Evolutionary conservation across 1,140 invertebrate genomes (phyloP).

Genomic region (Eurosta solidaginis): DNA sequence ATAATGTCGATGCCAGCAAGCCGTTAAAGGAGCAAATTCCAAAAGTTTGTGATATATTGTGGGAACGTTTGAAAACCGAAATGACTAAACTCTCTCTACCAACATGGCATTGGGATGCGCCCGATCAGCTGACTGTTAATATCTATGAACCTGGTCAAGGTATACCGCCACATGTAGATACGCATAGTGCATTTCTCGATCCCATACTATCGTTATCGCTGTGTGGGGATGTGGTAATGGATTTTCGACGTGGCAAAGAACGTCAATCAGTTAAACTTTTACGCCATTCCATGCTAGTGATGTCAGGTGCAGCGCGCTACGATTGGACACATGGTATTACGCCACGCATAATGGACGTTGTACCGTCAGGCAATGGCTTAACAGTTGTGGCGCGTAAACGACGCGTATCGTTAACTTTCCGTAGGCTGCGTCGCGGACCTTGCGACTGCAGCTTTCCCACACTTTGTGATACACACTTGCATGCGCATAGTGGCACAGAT

Average conservation of each 20-base stretch:
- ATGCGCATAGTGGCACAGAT: conserved; percentile 13
- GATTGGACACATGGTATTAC: conserved; percentile 87
- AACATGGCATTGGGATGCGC: conserved; percentile 60
- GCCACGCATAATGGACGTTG: conserved; percentile 77
- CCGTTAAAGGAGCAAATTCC: conserved; percentile 76
- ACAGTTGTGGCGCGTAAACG: conserved; percentile 63
- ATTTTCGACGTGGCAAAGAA: conserved; percentile 72
- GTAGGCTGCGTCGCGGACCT: conserved; percentile 63
- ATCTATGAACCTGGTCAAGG: conserved; percentile 90
- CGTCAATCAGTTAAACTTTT: conserved; percentile 72
- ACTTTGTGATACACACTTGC: conserved; percentile 66
- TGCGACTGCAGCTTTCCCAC: conserved; percentile 66
- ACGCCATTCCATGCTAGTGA: conserved; percentile 78
- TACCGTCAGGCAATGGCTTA: conserved; percentile 60
- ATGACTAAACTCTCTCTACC: conserved; percentile 59
- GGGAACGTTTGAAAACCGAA: conserved; percentile 65
- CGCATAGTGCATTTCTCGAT: conserved; percentile 89
- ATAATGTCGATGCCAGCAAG: conserved; percentile 79
- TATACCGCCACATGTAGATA: conserved; percentile 95
- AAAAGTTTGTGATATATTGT: conserved; percentile 69
- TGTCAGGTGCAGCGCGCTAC: conserved; percentile 82
- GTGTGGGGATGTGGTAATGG: conserved; percentile 86
- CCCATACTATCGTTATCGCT: conserved; percentile 87
- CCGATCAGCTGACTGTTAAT: conserved; percentile 94
- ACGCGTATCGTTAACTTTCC: conserved; percentile 88